phyloP scores from a whole-genome alignment of 1,140 invertebrate genomes.

The Diprion similis region DNA sequence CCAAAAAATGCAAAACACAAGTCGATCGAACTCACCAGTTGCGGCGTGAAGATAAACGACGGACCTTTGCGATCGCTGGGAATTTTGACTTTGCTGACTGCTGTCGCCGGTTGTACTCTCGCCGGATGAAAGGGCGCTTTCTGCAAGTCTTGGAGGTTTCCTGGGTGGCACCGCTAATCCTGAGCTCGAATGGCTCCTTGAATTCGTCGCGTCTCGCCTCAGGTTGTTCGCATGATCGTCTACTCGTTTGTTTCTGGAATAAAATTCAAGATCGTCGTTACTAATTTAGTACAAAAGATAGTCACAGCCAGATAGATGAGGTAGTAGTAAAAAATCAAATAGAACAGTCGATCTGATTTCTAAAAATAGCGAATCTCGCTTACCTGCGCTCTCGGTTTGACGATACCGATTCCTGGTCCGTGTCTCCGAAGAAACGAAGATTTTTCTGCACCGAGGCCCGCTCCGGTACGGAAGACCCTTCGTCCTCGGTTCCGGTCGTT shows the following conservation, averaged over 20 bases:
- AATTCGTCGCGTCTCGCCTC: slow-evolving; percentile 53
- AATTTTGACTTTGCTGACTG: slow-evolving; percentile 81
- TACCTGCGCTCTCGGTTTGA: slow-evolving; percentile 58
- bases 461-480: slow-evolving; percentile 55
- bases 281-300: too few species aligned
- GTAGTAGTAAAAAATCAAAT: too few species aligned
- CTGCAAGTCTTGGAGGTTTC: slow-evolving; percentile 52
- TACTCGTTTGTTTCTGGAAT: slow-evolving; percentile 51
- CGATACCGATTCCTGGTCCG: slow-evolving; percentile 73
- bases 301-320: too few species aligned
- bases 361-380: neutral
- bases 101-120: slow-evolving; percentile 67
- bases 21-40: slow-evolving; percentile 63
- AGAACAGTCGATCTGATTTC: too few species aligned
- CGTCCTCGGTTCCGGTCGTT: slow-evolving; percentile 59
- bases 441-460: slow-evolving; percentile 65
- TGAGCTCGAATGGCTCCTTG: slow-evolving; percentile 45
- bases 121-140: slow-evolving; percentile 58
- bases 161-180: slow-evolving; percentile 47
- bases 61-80: slow-evolving; percentile 78
- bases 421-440: slow-evolving; percentile 82
- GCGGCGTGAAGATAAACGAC: slow-evolving; percentile 82
- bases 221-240: slow-evolving; percentile 45
- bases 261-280: neutral
- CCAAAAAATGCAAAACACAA: too few species aligned